These are phyloP conservation scores for Zophobas atratus DNA, from an alignment of 1,140 invertebrate species.

Conservation along the genomic window DNA sequence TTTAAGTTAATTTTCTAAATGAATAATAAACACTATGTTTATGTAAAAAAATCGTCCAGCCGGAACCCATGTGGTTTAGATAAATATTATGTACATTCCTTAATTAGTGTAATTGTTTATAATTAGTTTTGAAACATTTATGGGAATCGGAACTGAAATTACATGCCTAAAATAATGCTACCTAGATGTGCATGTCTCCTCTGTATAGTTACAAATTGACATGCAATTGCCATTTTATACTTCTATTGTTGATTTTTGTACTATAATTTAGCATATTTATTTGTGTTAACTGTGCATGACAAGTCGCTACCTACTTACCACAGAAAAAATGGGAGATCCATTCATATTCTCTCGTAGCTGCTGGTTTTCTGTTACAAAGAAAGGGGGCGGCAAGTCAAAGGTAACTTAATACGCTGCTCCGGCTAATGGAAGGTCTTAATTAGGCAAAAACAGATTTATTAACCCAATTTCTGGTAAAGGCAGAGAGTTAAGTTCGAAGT, in stretches of 20 bases:
- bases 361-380: background rate
- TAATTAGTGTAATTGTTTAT: slow-evolving; percentile 53
- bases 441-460: background rate
- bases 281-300: slow-evolving; percentile 47
- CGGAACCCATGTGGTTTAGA: slow-evolving; percentile 51
- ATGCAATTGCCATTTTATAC: slow-evolving; percentile 56
- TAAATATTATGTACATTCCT: slow-evolving; percentile 52
- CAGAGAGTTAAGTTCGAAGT: too few relatives aligned
- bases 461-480: too few relatives aligned
- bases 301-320: slow-evolving; percentile 40
- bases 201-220: slow-evolving; percentile 55
- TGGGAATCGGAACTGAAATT: slow-evolving; percentile 59
- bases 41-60: slow-evolving; percentile 54
- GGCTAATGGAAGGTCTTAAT: slow-evolving; percentile 7
- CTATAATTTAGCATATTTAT: slow-evolving; percentile 30
- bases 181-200: slow-evolving; percentile 59
- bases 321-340: slow-evolving; percentile 20
- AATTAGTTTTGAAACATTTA: slow-evolving; percentile 59
- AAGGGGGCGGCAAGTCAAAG: slow-evolving; percentile 24
- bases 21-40: slow-evolving; percentile 58
- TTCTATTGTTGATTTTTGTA: slow-evolving; percentile 51
- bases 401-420: background rate
- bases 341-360: background rate
- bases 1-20: slow-evolving; percentile 54
- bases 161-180: slow-evolving; percentile 57